Percentiles rank a stretch among this genome's conserved stretches.
These are phyloP conservation scores for Ctena decussata DNA, from an alignment of 2,888 invertebrate genomes.

Conservation along the genomic window DNA sequence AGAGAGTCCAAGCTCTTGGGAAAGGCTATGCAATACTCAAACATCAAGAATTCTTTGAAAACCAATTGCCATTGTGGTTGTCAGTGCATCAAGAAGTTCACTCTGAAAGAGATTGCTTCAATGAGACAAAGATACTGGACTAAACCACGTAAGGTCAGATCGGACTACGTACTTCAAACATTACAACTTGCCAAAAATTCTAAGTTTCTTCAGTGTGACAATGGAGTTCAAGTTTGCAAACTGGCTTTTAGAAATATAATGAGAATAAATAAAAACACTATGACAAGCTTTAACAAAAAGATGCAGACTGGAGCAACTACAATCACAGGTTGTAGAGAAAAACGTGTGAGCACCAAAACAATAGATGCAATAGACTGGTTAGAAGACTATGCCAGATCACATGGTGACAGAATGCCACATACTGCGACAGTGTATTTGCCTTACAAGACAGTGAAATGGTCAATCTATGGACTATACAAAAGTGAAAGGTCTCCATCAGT, in stretches of 20 bases:
- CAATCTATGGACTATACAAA: not conserved
- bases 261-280: not conserved
- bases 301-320: not conserved
- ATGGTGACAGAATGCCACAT: slow-evolving; percentile 34
- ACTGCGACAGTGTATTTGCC: not conserved
- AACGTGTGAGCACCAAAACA: not conserved
- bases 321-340: not conserved
- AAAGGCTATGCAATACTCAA: not conserved
- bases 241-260: not conserved
- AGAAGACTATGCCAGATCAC: slow-evolving; percentile 9
- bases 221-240: not conserved
- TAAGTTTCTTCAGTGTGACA: not conserved
- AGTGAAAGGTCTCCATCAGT: not conserved
- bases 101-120: not conserved
- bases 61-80: not conserved
- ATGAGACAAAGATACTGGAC: not conserved
- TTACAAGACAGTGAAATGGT: slow-evolving; percentile 3
- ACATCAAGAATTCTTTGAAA: not conserved
- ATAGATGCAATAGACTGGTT: slow-evolving; percentile 1
- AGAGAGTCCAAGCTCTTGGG: not conserved
- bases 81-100: not conserved
- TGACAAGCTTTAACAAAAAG: not conserved
- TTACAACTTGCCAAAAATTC: not conserved
- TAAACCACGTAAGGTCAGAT: not conserved
- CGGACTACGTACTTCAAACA: not conserved